Evolutionary conservation across 2,113 vertebrate genomes (phyloP).

Genomic region (Tiliqua scincoides): DNA sequence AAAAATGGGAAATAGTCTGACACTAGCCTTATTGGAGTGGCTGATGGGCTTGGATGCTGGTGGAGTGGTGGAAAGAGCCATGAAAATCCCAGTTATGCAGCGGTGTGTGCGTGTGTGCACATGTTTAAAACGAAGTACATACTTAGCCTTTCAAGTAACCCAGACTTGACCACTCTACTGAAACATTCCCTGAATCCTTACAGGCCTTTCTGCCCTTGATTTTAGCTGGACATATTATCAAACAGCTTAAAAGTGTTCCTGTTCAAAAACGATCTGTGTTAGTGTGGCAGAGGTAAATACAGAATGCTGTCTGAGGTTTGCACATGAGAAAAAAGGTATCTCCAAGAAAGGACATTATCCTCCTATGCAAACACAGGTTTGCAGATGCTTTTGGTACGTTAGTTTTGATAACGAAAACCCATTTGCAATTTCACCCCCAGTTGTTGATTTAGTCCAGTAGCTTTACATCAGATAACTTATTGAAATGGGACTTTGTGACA

Average conservation of each 20-base stretch:
- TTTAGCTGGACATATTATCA: neutral
- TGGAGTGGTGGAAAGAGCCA: neutral
- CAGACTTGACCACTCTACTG: neutral
- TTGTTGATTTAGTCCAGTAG: constrained; percentile 30
- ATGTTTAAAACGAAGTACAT: too few relatives aligned
- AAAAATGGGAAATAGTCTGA: neutral
- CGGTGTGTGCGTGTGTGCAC: too few relatives aligned
- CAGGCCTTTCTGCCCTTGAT: neutral
- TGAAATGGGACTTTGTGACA: constrained; percentile 26
- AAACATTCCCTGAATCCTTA: neutral
- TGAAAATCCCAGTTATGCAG: too few relatives aligned
- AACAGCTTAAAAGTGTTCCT: neutral
- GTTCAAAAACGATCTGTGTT: neutral
- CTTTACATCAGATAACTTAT: constrained; percentile 42
- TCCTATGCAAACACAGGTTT: neutral
- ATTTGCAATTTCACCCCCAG: constrained; percentile 48
- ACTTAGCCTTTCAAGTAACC: too few relatives aligned
- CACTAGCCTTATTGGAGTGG: neutral
- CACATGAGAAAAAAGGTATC: accelerated
- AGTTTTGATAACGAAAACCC: constrained; percentile 41
- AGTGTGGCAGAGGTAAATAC: neutral
- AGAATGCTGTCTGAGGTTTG: neutral
- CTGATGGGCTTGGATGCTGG: neutral
- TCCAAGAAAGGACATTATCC: neutral
- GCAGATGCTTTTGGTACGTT: constrained; percentile 48